Conservation (phyloP, 2,888 invertebrate species). For the Tubulanus polymorphus region DNA sequence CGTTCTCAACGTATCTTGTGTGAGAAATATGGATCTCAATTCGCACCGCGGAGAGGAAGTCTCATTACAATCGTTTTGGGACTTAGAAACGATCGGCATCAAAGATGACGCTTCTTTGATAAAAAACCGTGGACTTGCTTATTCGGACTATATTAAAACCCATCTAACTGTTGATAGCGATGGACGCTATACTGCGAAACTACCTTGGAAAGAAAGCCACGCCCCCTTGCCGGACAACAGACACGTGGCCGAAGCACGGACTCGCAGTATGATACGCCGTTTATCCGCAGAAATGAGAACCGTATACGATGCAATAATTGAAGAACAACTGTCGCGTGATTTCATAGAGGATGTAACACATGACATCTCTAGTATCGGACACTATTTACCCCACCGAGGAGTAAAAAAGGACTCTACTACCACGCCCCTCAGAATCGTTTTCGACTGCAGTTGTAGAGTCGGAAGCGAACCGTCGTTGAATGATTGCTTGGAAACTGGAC, state of each 20-base stretch:
- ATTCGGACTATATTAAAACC: too few relatives aligned
- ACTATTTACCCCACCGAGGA: constrained; percentile 19
- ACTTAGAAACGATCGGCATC: too few relatives aligned
- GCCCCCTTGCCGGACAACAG: not conserved
- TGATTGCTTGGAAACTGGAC: constrained; percentile 16
- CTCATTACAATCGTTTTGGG: too few relatives aligned
- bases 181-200: not conserved
- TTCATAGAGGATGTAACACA: not conserved
- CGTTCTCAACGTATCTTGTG: too few relatives aligned
- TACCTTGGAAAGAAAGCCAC: not conserved
- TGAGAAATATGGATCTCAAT: too few relatives aligned
- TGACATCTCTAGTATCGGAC: not conserved
- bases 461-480: constrained; percentile 17
- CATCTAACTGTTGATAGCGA: not conserved
- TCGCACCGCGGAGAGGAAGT: too few relatives aligned
- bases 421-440: constrained; percentile 21
- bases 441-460: constrained; percentile 14
- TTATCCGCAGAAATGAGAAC: not conserved
- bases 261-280: not conserved
- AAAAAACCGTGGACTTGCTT: too few relatives aligned
- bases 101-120: too few relatives aligned
- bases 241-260: not conserved
- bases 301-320: not conserved
- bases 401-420: constrained; percentile 19
- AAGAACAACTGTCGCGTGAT: not conserved